Evolutionary conservation across 2,797 vertebrate species (phyloP).

Genomic region (Esox lucius): DNA sequence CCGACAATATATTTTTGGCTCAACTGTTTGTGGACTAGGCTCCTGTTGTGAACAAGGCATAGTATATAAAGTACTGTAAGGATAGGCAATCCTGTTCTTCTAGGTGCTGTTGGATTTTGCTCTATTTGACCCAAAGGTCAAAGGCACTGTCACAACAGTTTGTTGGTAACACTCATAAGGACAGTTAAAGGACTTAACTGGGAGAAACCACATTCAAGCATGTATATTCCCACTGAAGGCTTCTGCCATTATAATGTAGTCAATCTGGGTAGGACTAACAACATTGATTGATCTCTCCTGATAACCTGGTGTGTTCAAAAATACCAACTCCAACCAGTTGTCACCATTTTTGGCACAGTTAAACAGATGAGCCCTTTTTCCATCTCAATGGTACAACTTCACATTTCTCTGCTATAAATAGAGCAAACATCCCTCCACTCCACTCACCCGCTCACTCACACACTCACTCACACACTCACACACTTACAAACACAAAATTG

Average conservation of each 20-base stretch:
- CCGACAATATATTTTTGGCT: constrained; percentile 51
- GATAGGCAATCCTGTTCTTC: constrained; percentile 29
- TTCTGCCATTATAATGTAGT: too few relatives aligned
- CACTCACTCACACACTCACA: constrained; percentile 29
- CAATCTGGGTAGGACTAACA: too few relatives aligned
- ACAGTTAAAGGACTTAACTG: too few relatives aligned
- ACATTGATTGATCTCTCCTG: too few relatives aligned
- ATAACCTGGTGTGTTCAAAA: too few relatives aligned
- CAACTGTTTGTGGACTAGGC: constrained; percentile 13
- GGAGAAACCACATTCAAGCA: too few relatives aligned
- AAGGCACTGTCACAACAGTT: constrained; percentile 51
- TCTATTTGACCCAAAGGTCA: constrained; percentile 30
- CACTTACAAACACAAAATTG: constrained; percentile 62
- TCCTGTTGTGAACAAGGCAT: constrained; percentile 46
- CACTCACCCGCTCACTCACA: constrained; percentile 21
- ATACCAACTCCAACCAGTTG: too few relatives aligned
- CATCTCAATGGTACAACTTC: constrained; percentile 48
- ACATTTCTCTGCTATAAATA: constrained; percentile 58
- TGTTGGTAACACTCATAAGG: neutral
- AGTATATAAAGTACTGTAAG: constrained; percentile 18
- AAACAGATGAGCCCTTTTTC: neutral
- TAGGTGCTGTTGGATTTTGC: constrained; percentile 25
- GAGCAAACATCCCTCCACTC: constrained; percentile 14
- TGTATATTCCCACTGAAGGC: too few relatives aligned
- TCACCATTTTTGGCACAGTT: too few relatives aligned